Evolutionary conservation across 1,140 invertebrate species (phyloP).

Genomic region (Drosophila persimilis): DNA sequence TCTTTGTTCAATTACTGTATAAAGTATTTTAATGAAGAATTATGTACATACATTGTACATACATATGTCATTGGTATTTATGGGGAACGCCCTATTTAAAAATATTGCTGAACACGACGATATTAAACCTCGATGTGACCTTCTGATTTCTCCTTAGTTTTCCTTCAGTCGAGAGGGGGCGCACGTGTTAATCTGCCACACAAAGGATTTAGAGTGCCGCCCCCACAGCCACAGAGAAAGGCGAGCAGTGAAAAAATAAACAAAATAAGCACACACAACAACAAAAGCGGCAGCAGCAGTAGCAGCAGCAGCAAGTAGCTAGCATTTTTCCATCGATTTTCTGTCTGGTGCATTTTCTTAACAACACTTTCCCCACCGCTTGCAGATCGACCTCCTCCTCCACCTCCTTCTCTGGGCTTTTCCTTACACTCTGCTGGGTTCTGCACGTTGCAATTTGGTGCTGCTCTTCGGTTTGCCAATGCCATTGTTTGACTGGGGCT

Average conservation of each 20-base stretch:
- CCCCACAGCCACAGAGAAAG: slow-evolving; percentile 35
- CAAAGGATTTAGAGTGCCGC: slow-evolving; percentile 66
- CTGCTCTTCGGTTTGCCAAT: slow-evolving; percentile 65
- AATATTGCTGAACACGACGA: slow-evolving; percentile 14
- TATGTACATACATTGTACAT: not conserved
- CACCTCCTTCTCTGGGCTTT: slow-evolving; percentile 13
- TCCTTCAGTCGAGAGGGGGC: slow-evolving; percentile 32
- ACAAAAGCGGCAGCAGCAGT: slow-evolving; percentile 29
- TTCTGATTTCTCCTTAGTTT: slow-evolving; percentile 42
- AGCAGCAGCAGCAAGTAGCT: slow-evolving; percentile 27
- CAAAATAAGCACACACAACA: slow-evolving; percentile 27
- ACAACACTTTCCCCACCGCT: slow-evolving; percentile 43
- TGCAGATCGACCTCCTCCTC: slow-evolving; percentile 4
- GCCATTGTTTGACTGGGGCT: slow-evolving; percentile 78
- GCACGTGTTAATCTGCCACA: slow-evolving; percentile 78
- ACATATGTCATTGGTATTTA: not conserved
- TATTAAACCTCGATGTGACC: slow-evolving; percentile 54
- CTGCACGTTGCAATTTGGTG: slow-evolving; percentile 71
- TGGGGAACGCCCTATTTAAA: slow-evolving; percentile 28
- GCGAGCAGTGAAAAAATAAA: slow-evolving; percentile 33
- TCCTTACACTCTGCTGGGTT: slow-evolving; percentile 18
- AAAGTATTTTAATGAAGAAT: too few species aligned
- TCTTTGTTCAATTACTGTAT: not conserved
- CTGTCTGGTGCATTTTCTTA: slow-evolving; percentile 75
- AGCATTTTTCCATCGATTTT: slow-evolving; percentile 67